phyloP scores from a whole-genome alignment of 2,113 vertebrate species.

The Vimba vimba region DNA sequence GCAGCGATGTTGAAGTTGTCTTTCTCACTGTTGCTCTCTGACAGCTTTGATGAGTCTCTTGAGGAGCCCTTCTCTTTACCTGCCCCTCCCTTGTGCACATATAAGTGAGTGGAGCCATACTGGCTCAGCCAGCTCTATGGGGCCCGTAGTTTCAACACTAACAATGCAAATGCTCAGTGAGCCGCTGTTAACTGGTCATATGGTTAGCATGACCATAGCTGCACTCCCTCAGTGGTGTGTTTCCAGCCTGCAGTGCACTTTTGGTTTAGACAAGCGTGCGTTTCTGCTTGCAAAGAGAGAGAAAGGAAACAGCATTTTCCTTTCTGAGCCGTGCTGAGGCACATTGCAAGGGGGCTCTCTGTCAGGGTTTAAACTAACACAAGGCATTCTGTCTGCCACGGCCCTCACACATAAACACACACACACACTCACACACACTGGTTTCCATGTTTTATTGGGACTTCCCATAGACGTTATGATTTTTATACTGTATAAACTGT shows the following conservation, averaged over 20 bases:
- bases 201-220: conserved; percentile 56
- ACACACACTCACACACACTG: background rate
- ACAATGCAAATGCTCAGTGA: conserved; percentile 44
- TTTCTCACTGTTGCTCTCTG: conserved; percentile 72
- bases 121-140: conserved; percentile 53
- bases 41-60: conserved; percentile 79
- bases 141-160: conserved; percentile 52
- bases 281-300: conserved; percentile 40
- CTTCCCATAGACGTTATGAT: too few species aligned
- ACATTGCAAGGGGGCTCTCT: conserved; percentile 57
- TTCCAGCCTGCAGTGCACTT: conserved; percentile 55
- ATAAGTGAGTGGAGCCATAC: conserved; percentile 78
- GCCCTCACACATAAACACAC: background rate
- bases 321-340: conserved; percentile 53
- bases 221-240: conserved; percentile 36
- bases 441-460: too few species aligned
- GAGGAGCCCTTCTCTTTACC: conserved; percentile 75
- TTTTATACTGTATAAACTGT: too few species aligned
- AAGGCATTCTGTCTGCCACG: conserved; percentile 58
- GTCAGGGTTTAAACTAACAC: conserved; percentile 65
- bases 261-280: conserved; percentile 56
- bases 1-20: conserved; percentile 53
- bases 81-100: conserved; percentile 71
- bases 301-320: conserved; percentile 57
- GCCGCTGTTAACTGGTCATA: conserved; percentile 47